Conservation (phyloP, 2,797 vertebrate species). For the Chromobotia macracanthus region DNA sequence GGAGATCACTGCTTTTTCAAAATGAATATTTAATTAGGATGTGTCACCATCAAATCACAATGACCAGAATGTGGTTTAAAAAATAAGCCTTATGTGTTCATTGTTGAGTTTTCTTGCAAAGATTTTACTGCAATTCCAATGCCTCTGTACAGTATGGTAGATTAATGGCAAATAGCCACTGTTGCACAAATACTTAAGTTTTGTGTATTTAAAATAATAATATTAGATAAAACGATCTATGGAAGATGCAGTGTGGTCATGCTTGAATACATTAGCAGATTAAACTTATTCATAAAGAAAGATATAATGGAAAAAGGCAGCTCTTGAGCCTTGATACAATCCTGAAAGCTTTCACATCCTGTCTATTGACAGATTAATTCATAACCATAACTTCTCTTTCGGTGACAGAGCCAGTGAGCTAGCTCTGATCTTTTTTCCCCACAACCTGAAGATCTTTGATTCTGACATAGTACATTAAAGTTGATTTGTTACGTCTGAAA, state of each 20-base stretch:
- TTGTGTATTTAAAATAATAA: slow-evolving; percentile 4
- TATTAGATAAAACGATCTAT: slow-evolving; percentile 17
- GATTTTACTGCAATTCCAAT: neutral
- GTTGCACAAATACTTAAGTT: neutral
- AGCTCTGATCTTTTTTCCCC: slow-evolving; percentile 5
- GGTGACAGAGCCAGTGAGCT: neutral
- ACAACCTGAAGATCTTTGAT: slow-evolving; percentile 22
- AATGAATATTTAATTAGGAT: neutral
- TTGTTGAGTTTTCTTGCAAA: neutral
- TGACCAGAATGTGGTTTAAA: neutral
- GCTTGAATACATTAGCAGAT: slow-evolving; percentile 28
- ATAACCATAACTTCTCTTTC: neutral
- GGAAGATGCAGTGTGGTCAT: slow-evolving; percentile 26
- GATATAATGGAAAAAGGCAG: slow-evolving; percentile 28
- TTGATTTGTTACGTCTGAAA: slow-evolving; percentile 44
- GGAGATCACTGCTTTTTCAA: neutral
- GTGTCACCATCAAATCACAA: neutral
- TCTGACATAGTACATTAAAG: slow-evolving; percentile 10
- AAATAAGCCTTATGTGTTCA: neutral
- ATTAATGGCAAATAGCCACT: slow-evolving; percentile 3
- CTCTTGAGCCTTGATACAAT: slow-evolving; percentile 4
- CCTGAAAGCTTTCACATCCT: neutral
- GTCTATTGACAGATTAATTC: slow-evolving; percentile 28
- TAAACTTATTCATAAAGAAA: slow-evolving; percentile 32
- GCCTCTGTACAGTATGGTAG: neutral